A percentile compares a stretch with the other conserved stretches of the same genome.
These are phyloP conservation scores for Boloria euphrosyne DNA, from an alignment of 2,888 invertebrate species.

Conservation along the genomic window DNA sequence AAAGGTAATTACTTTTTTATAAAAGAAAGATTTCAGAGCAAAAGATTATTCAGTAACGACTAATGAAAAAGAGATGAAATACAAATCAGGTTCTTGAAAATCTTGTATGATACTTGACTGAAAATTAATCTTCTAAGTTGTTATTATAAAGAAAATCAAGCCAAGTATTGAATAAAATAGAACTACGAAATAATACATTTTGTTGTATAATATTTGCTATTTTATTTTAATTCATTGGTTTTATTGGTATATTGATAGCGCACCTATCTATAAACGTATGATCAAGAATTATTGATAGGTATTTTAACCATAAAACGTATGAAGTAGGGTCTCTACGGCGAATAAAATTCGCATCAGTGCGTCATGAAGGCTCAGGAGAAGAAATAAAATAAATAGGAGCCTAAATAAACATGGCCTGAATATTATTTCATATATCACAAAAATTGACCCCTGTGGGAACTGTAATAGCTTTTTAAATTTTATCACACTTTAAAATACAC, in stretches of 20 bases:
- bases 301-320: constrained; percentile 3
- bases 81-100: constrained; percentile 8
- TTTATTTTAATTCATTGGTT: background rate
- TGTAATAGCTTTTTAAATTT: constrained; percentile 5
- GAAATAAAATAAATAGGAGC: constrained; percentile 16
- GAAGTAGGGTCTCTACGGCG: constrained; percentile 2
- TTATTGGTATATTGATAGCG: background rate
- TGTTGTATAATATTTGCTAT: background rate
- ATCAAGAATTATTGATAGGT: background rate
- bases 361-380: background rate
- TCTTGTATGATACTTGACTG: constrained; percentile 1
- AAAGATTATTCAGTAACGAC: constrained; percentile 1
- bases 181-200: background rate
- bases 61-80: constrained; percentile 4
- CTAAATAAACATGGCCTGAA: constrained; percentile 16
- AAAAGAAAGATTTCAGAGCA: background rate
- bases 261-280: background rate
- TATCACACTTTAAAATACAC: constrained; percentile 6
- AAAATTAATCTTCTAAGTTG: background rate
- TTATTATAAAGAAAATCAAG: background rate
- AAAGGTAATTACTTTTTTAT: background rate
- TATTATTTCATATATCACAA: constrained; percentile 8
- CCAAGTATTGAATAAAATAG: background rate
- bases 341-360: constrained; percentile 15
- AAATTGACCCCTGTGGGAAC: constrained; percentile 2